Evolutionary conservation across 2,888 invertebrate genomes (phyloP).

Genomic region (Yponomeuta malinellus): DNA sequence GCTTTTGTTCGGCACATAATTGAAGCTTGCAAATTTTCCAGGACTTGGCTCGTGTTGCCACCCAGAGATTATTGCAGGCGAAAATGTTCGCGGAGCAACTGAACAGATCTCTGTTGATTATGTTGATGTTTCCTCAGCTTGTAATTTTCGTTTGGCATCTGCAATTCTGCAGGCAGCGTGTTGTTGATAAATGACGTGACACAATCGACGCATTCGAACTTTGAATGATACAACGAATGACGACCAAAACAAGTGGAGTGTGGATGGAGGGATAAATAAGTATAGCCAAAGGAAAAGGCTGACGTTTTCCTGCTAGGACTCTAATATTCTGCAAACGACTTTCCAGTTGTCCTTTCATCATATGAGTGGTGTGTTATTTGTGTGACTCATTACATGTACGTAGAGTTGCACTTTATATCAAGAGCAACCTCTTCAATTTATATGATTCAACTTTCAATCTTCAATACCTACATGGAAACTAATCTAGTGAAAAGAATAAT

Average conservation of each 20-base stretch:
- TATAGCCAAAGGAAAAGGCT: not conserved
- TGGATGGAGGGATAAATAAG: not conserved
- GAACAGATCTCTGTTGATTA: not conserved
- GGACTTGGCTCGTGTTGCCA: not conserved
- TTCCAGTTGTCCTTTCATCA: too few species aligned
- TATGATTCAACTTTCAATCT: too few species aligned
- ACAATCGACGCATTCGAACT: not conserved
- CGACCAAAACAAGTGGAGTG: not conserved
- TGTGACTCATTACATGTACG: too few species aligned
- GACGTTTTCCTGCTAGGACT: not conserved
- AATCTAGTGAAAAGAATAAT: too few species aligned
- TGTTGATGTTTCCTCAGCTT: not conserved
- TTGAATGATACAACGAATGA: not conserved
- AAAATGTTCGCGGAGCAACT: not conserved
- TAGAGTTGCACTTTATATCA: too few species aligned
- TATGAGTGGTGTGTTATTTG: too few species aligned
- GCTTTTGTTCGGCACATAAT: constrained; percentile 11
- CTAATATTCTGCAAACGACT: too few species aligned
- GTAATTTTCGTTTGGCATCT: not conserved
- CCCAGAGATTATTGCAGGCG: not conserved
- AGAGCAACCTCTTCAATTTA: too few species aligned
- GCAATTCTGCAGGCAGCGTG: not conserved
- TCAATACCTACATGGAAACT: too few species aligned
- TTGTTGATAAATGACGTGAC: not conserved
- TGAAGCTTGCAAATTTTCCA: not conserved